Conservation (phyloP, 2,888 invertebrate genomes). For the Ceraclea dissimilis region DNA sequence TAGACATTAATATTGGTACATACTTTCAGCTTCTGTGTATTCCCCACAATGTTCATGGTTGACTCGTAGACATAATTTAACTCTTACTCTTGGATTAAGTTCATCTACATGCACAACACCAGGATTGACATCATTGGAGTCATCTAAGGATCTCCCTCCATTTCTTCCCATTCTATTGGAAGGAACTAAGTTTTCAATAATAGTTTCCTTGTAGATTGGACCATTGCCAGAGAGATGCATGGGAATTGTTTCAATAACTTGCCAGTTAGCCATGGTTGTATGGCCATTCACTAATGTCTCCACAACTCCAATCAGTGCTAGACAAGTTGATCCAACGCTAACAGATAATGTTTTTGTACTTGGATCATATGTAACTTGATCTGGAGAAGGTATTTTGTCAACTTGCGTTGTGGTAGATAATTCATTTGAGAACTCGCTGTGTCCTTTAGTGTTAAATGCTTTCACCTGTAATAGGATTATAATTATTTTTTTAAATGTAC, state of each 20-base stretch:
- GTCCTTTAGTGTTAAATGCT: slow-evolving; percentile 80
- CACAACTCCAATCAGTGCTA: slow-evolving; percentile 68
- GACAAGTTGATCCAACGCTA: slow-evolving; percentile 70
- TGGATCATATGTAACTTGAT: slow-evolving; percentile 77
- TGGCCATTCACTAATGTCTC: slow-evolving; percentile 59
- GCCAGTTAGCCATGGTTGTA: slow-evolving; percentile 53
- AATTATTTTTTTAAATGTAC: too few relatives aligned
- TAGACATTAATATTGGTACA: too few relatives aligned
- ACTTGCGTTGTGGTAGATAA: slow-evolving; percentile 75
- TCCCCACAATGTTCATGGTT: slow-evolving; percentile 79
- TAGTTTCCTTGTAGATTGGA: slow-evolving; percentile 62
- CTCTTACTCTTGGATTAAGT: slow-evolving; percentile 61
- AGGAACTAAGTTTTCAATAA: slow-evolving; percentile 54
- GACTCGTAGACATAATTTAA: slow-evolving; percentile 73
- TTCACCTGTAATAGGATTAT: slow-evolving; percentile 52
- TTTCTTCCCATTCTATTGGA: slow-evolving; percentile 36
- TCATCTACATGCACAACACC: slow-evolving; percentile 54
- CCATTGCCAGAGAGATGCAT: slow-evolving; percentile 64
- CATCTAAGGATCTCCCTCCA: slow-evolving; percentile 45
- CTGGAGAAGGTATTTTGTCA: slow-evolving; percentile 72
- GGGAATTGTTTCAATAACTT: slow-evolving; percentile 64
- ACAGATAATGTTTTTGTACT: slow-evolving; percentile 68
- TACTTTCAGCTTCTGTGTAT: slow-evolving; percentile 75
- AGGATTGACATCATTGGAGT: slow-evolving; percentile 43
- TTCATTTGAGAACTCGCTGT: slow-evolving; percentile 81